Percentiles rank a stretch among this genome's conserved stretches.
phyloP scores from a whole-genome alignment of 2,888 invertebrate species.

The Macrosiphum euphorbiae region DNA sequence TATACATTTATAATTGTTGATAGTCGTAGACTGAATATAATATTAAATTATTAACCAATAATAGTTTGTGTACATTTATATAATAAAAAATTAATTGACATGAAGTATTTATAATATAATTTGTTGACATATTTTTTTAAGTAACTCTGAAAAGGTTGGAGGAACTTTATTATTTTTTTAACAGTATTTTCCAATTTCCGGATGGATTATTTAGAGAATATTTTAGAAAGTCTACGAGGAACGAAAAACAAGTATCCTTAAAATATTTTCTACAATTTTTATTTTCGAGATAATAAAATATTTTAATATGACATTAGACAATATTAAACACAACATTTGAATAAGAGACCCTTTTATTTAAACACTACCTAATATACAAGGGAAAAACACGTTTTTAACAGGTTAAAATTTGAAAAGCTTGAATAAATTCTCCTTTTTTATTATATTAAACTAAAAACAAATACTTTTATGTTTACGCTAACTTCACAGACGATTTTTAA shows the following conservation, averaged over 20 bases:
- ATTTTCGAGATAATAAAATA: not conserved
- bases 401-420: not conserved
- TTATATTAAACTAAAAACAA: not conserved
- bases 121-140: not conserved
- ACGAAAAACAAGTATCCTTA: not conserved
- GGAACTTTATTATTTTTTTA: not conserved
- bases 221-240: not conserved
- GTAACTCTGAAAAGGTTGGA: not conserved
- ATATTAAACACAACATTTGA: not conserved
- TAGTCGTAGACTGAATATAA: not conserved
- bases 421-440: not conserved
- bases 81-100: not conserved
- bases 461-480: not conserved
- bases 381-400: not conserved
- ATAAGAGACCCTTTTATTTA: not conserved
- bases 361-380: not conserved
- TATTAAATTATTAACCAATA: not conserved
- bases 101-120: not conserved
- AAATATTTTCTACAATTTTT: not conserved
- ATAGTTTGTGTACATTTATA: not conserved
- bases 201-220: not conserved
- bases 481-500: not conserved
- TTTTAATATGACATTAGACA: not conserved
- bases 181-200: not conserved
- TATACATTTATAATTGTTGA: not conserved